A percentile compares a stretch with the other conserved stretches of the same genome.
phyloP scores from a whole-genome alignment of 2,113 vertebrate genomes.

The Equus quagga region DNA sequence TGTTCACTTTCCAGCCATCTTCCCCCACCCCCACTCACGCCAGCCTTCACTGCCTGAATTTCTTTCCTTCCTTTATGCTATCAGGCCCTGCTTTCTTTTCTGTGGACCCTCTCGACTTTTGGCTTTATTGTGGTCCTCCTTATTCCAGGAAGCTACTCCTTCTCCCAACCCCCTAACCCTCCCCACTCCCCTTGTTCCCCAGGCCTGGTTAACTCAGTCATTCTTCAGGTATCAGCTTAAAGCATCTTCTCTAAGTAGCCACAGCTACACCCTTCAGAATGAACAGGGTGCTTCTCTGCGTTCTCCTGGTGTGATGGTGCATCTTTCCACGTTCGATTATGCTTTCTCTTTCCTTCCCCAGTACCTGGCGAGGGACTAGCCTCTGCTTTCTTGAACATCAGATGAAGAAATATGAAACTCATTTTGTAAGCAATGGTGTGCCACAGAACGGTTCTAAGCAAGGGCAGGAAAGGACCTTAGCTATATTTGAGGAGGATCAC shows the following conservation, averaged over 20 bases:
- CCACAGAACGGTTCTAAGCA: background rate
- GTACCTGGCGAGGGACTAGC: background rate
- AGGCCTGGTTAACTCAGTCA: background rate
- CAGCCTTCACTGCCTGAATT: background rate
- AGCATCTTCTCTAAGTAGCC: background rate
- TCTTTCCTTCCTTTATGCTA: background rate
- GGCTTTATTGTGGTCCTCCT: background rate
- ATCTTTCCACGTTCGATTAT: too few relatives aligned
- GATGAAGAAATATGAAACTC: background rate
- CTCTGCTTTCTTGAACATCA: background rate
- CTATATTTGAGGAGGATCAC: background rate
- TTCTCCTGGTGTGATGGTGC: background rate
- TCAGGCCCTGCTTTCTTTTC: background rate
- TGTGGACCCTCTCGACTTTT: background rate
- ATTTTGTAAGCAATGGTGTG: background rate
- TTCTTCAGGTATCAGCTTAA: background rate
- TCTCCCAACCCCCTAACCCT: background rate
- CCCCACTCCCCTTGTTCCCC: too few relatives aligned
- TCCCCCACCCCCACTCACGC: background rate
- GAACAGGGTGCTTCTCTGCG: background rate
- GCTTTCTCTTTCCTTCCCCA: background rate
- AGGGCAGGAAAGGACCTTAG: background rate
- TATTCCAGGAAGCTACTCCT: background rate
- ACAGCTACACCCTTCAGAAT: rapidly evolving
- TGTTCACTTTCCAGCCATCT: background rate